phyloP scores from a whole-genome alignment of 92 coral and sea anemone genomes.

The Micromussa lordhowensis region DNA sequence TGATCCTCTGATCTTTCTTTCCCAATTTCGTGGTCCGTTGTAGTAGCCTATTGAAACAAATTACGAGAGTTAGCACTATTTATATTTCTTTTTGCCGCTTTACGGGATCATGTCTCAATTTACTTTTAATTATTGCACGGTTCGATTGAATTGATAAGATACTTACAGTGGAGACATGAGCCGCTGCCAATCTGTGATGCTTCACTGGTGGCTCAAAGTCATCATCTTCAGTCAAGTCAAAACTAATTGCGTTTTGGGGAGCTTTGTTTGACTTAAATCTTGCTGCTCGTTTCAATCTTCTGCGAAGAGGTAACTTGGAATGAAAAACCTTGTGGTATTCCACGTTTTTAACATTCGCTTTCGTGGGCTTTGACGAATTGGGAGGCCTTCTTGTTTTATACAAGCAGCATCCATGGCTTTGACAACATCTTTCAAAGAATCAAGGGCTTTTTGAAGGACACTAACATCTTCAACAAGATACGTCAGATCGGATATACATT shows the following conservation, averaged over 20 bases:
- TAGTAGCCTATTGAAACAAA: too few species aligned
- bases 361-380: slow-evolving; percentile 36
- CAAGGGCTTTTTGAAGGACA: background rate
- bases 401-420: slow-evolving; percentile 21
- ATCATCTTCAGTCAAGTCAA: background rate
- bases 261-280: background rate
- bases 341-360: slow-evolving; percentile 19
- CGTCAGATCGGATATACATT: background rate
- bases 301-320: slow-evolving; percentile 50
- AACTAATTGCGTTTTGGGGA: background rate
- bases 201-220: background rate
- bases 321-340: slow-evolving; percentile 56
- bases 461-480: background rate
- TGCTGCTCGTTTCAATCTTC: slow-evolving; percentile 17
- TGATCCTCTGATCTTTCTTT: too few species aligned
- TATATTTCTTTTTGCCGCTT: too few species aligned
- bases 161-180: background rate
- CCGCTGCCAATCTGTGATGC: background rate
- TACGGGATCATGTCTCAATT: too few species aligned
- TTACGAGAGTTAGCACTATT: too few species aligned
- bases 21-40: too few species aligned
- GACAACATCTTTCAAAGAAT: background rate
- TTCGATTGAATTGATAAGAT: background rate
- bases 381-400: slow-evolving; percentile 25
- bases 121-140: too few species aligned